Evolutionary conservation across 2,113 vertebrate species (phyloP).

Genomic region (Atrichornis clamosus): DNA sequence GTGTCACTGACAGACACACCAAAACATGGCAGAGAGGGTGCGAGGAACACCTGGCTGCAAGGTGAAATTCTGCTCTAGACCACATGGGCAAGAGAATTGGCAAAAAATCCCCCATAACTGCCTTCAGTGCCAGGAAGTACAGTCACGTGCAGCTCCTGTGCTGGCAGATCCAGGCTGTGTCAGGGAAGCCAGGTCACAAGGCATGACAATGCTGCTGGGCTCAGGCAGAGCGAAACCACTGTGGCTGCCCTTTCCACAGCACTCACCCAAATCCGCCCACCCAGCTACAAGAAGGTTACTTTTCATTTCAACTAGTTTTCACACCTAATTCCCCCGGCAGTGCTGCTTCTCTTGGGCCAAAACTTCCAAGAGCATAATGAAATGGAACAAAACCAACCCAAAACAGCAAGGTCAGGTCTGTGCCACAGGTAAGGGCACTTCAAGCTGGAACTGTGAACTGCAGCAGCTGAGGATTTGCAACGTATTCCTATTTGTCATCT

Average conservation of each 20-base stretch:
- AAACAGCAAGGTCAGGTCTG: rapidly evolving
- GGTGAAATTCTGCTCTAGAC: neutral
- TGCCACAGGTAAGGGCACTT: neutral
- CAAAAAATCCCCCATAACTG: rapidly evolving
- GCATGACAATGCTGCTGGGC: neutral
- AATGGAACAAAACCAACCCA: neutral
- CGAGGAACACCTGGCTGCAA: neutral
- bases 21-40: neutral
- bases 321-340: neutral
- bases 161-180: neutral
- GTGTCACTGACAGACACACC: neutral
- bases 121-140: neutral
- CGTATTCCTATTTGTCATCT: neutral
- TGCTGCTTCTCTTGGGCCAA: neutral
- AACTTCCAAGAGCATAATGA: neutral
- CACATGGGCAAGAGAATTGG: rapidly evolving
- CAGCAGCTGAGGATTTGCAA: neutral
- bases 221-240: neutral
- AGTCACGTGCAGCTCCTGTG: neutral
- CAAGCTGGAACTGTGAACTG: neutral
- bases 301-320: neutral
- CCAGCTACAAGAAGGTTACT: rapidly evolving
- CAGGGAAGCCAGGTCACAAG: neutral
- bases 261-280: neutral
- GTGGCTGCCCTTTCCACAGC: rapidly evolving